Evolutionary conservation across 1,140 invertebrate genomes (phyloP).

Genomic region (Vanessa tameamea): DNA sequence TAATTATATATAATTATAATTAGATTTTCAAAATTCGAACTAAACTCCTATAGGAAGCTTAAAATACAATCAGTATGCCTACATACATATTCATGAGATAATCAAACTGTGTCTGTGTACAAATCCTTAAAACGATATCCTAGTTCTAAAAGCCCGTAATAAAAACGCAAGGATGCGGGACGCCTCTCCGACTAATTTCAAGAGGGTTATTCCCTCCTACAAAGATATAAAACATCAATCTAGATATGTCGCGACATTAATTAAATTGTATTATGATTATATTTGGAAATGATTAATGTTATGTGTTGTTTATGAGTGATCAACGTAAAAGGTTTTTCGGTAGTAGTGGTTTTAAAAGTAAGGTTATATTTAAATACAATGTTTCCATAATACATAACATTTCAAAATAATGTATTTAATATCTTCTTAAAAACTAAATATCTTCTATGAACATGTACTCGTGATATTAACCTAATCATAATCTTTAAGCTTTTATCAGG

Average conservation of each 20-base stretch:
- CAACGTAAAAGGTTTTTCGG: too few relatives aligned
- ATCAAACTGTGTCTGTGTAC: neutral
- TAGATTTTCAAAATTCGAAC: too few relatives aligned
- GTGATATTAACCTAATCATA: too few relatives aligned
- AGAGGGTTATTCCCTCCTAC: constrained; percentile 38
- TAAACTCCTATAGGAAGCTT: neutral
- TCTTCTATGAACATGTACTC: too few relatives aligned
- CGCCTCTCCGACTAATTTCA: constrained; percentile 42
- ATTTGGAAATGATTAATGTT: neutral
- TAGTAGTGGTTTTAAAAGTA: too few relatives aligned
- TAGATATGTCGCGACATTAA: constrained; percentile 7
- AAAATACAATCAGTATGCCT: constrained; percentile 1
- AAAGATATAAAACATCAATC: constrained; percentile 18
- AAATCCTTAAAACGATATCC: constrained; percentile 31
- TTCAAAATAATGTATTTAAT: too few relatives aligned
- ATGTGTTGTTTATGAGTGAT: too few relatives aligned
- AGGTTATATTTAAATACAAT: too few relatives aligned
- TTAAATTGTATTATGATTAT: neutral
- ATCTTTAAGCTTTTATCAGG: too few relatives aligned
- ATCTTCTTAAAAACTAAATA: too few relatives aligned
- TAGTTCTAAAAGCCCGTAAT: constrained; percentile 38
- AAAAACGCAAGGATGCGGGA: constrained; percentile 37
- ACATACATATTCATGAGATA: constrained; percentile 1
- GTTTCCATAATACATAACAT: too few relatives aligned
- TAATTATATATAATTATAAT: too few relatives aligned